Base-by-base conservation (phyloP, 2,888 invertebrate genomes). In the Rhynchonema sp. region DNA sequence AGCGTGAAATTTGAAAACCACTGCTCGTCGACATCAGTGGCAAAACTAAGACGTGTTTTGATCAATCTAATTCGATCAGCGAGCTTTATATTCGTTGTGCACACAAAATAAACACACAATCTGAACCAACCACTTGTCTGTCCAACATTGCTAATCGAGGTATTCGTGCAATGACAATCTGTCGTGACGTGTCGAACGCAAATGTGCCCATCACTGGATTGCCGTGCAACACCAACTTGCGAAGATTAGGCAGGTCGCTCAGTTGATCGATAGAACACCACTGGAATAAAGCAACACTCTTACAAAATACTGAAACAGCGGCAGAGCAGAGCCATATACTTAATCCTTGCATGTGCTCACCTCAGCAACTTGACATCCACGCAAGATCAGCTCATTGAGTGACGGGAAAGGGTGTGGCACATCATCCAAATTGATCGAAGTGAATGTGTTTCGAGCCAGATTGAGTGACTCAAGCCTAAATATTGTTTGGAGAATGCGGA, bases 191-290 rank as follows among this genome's bases (percentile, higher is more conserved):
- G 67, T 84, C 84, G 70, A 77, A 80, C 61, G 82, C 82, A 26
- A 60, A 54, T 0, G 74, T 76, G 46, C 79, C 77, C 63, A 83
- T 77, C 64, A 86, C 73, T 0, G 86, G 85, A 75, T 85, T 85
- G 69, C 81, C 81, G 53, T 80, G 74, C 66, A 85, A 80, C 66
- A 82, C 82, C 0, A 88, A 75, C 64, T 84, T 83, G 68, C 80
- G 80, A 53, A 88, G 76, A 20, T 74, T 76, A 29, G 76, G 74
- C 58, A 92, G 74, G 74, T 87, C 88, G 70, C 86, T 83, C 67
- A 92, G 76, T 74, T 90, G 88, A 68, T 85, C 84, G 30, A 91
- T 78, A 1, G 85, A 84, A 65, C 80, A 78, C 84, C 86, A 86
- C 87, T 88, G 75, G 46, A 13, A 49, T 6, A n/a, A 38, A 38